These are phyloP conservation scores for Malurus leucopterus DNA, from an alignment of 2,797 vertebrate genomes.

Conservation along the genomic window DNA sequence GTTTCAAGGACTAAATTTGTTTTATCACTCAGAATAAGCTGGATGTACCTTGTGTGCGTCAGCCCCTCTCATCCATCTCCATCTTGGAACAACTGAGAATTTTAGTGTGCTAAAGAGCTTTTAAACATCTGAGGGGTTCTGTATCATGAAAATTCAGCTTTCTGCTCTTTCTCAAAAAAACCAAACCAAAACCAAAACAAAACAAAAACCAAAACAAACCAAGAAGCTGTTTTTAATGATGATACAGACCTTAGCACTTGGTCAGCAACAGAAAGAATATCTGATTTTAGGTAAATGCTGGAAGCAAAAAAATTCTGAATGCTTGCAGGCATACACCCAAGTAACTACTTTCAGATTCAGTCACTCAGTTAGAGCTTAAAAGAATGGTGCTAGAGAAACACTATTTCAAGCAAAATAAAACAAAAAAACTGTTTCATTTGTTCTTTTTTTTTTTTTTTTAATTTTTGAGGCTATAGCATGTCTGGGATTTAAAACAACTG, in stretches of 20 bases:
- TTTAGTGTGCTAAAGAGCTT: not conserved
- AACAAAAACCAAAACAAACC: not conserved
- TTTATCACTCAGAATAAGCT: not conserved
- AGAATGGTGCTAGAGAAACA: not conserved
- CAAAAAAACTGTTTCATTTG: not conserved
- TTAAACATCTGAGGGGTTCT: not conserved
- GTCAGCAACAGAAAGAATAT: not conserved
- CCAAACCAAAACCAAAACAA: not conserved
- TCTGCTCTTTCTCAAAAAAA: not conserved
- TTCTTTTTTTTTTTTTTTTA: not conserved
- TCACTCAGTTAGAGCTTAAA: not conserved
- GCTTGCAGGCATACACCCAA: not conserved
- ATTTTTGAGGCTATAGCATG: not conserved
- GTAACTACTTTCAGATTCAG: not conserved
- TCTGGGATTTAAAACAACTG: not conserved
- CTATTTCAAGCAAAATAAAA: not conserved
- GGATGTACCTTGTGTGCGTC: not conserved
- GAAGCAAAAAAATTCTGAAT: not conserved
- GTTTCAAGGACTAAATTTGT: not conserved
- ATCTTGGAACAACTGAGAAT: not conserved
- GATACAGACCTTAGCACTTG: not conserved
- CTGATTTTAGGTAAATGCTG: not conserved
- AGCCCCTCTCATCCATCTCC: not conserved
- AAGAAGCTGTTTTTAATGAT: not conserved
- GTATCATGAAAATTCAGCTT: not conserved